phyloP scores from a whole-genome alignment of 2,113 vertebrate genomes.

The Empidonax traillii region DNA sequence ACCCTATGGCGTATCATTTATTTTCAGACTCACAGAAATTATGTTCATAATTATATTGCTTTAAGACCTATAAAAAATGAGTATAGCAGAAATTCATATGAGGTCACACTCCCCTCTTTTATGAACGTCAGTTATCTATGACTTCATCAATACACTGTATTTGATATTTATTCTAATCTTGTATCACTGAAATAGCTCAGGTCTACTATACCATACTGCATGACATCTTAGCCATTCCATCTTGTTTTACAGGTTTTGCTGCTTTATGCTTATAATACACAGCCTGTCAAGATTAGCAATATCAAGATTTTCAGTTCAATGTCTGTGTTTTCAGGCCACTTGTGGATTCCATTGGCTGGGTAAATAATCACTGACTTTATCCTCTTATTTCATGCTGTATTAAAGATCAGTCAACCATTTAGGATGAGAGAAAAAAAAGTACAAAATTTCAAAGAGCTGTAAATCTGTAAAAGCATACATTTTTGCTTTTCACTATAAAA shows the following conservation, averaged over 20 bases:
- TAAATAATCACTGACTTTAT: slow-evolving; percentile 50
- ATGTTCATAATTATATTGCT: neutral
- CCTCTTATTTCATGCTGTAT: slow-evolving; percentile 61
- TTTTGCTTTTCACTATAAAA: neutral
- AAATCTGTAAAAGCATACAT: neutral
- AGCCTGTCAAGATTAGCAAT: slow-evolving; percentile 20
- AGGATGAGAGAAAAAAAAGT: neutral
- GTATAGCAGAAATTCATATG: neutral
- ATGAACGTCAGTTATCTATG: neutral
- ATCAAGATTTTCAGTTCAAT: slow-evolving; percentile 20
- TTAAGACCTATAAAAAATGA: neutral
- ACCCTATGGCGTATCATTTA: neutral
- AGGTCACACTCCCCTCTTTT: neutral
- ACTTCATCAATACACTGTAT: neutral
- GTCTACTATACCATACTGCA: neutral
- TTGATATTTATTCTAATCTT: neutral
- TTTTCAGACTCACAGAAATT: neutral
- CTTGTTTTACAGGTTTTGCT: slow-evolving; percentile 61
- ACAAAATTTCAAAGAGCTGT: slow-evolving; percentile 7
- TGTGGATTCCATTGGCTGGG: slow-evolving; percentile 64
- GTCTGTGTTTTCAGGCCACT: slow-evolving; percentile 47
- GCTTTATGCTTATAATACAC: slow-evolving; percentile 67
- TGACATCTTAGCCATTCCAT: neutral
- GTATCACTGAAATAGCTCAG: neutral
- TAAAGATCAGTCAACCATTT: slow-evolving; percentile 6